These are phyloP conservation scores for Myocastor coypus DNA, from an alignment of 2,113 vertebrate genomes.

Conservation along the genomic window DNA sequence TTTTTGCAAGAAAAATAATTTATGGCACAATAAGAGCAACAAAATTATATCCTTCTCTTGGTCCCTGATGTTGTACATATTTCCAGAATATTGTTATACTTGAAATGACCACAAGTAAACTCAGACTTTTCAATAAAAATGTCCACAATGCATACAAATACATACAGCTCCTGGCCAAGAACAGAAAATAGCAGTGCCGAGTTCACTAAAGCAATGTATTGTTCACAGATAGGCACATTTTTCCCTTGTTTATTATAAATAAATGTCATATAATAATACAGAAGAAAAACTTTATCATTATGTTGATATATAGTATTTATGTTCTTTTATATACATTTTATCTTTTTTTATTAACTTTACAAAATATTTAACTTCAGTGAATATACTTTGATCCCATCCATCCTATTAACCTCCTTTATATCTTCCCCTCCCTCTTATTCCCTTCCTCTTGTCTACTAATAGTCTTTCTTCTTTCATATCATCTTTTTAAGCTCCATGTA, in stretches of 20 bases:
- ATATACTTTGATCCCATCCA: neutral
- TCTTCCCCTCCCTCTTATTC: neutral
- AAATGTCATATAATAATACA: neutral
- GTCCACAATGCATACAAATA: neutral
- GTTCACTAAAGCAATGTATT: neutral
- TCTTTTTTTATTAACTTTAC: neutral
- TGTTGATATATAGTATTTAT: neutral
- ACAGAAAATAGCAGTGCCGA: neutral
- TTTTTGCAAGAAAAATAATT: slow-evolving; percentile 57
- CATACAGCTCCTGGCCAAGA: neutral
- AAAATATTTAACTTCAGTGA: neutral
- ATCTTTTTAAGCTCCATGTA: neutral
- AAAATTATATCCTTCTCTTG: neutral
- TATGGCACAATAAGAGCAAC: neutral
- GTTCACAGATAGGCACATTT: neutral
- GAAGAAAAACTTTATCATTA: neutral
- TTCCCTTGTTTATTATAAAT: neutral
- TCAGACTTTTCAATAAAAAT: slow-evolving; percentile 57
- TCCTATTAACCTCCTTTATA: neutral
- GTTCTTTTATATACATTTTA: neutral
- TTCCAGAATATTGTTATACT: slow-evolving; percentile 22
- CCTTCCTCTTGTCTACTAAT: neutral
- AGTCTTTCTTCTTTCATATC: neutral
- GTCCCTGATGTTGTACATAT: slow-evolving; percentile 46
- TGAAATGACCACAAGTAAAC: slow-evolving; percentile 43